Conservation (phyloP, 2,888 invertebrate species). For the Cosmorhoe ocellata region DNA sequence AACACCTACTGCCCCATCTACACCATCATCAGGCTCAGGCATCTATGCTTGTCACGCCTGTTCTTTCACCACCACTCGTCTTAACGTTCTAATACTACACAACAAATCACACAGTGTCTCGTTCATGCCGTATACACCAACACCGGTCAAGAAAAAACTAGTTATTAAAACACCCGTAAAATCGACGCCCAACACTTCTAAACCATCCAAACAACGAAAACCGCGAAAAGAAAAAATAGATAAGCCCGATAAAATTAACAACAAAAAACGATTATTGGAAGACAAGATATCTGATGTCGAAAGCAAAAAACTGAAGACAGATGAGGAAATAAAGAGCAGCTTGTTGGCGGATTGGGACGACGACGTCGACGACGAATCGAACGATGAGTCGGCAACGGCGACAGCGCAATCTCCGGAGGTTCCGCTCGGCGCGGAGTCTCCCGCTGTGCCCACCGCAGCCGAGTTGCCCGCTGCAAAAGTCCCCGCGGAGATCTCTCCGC, state of each 20-base stretch:
- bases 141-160: conserved; percentile 64
- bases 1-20: conserved; percentile 32
- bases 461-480: conserved; percentile 57
- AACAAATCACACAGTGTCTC: conserved; percentile 86
- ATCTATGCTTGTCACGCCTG: conserved; percentile 85
- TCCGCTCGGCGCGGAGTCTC: conserved; percentile 61
- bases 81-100: conserved; percentile 89
- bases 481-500: conserved; percentile 45
- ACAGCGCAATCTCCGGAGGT: conserved; percentile 63
- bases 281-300: conserved; percentile 51
- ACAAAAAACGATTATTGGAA: conserved; percentile 67
- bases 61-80: conserved; percentile 84
- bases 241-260: conserved; percentile 61
- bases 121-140: conserved; percentile 70
- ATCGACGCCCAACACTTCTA: conserved; percentile 48
- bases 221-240: conserved; percentile 62
- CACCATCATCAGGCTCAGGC: conserved; percentile 50
- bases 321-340: conserved; percentile 85
- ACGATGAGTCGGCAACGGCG: conserved; percentile 45
- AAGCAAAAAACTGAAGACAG: conserved; percentile 79
- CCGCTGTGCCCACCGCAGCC: conserved; percentile 65
- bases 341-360: conserved; percentile 91
- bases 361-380: conserved; percentile 72
- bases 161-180: conserved; percentile 45
- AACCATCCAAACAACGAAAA: conserved; percentile 58